phyloP scores from a whole-genome alignment of 2,888 invertebrate species.

The Campoplex capitator region DNA sequence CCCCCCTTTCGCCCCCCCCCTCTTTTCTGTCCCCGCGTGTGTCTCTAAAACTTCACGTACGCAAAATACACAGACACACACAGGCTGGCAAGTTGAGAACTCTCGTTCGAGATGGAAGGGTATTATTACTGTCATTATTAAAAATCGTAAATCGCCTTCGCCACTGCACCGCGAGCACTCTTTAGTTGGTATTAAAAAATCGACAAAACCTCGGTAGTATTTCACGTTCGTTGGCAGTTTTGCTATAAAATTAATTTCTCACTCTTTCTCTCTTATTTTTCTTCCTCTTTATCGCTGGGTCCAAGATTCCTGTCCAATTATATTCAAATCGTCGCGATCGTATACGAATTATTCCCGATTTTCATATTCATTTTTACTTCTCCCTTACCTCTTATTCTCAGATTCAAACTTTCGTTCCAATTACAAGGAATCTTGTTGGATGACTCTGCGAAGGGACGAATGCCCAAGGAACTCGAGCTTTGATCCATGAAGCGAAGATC shows the following conservation, averaged over 20 bases:
- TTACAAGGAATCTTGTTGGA: not conserved
- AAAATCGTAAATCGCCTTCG: conserved; percentile 64
- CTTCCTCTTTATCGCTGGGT: not conserved
- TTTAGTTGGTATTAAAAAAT: conserved; percentile 13
- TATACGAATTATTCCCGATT: not conserved
- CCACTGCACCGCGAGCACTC: conserved; percentile 14
- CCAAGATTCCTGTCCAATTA: conserved; percentile 3
- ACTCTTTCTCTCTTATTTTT: not conserved
- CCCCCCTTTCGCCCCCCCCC: not conserved
- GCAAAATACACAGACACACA: conserved; percentile 16
- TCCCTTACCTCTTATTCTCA: not conserved
- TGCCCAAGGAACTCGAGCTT: not conserved
- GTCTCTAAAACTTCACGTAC: conserved; percentile 59
- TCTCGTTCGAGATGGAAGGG: conserved; percentile 25
- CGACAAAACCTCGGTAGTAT: not conserved
- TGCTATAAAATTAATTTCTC: not conserved
- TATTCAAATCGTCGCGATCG: not conserved
- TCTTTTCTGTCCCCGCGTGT: conserved; percentile 23
- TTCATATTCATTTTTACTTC: not conserved
- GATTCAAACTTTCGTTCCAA: not conserved
- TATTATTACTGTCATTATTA: conserved; percentile 66
- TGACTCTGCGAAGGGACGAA: not conserved
- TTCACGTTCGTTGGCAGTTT: conserved; percentile 6
- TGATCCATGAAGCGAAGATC: not conserved
- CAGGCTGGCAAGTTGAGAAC: conserved; percentile 1